These are phyloP conservation scores for Ips nitidus DNA, from an alignment of 1,140 invertebrate genomes.

Conservation along the genomic window DNA sequence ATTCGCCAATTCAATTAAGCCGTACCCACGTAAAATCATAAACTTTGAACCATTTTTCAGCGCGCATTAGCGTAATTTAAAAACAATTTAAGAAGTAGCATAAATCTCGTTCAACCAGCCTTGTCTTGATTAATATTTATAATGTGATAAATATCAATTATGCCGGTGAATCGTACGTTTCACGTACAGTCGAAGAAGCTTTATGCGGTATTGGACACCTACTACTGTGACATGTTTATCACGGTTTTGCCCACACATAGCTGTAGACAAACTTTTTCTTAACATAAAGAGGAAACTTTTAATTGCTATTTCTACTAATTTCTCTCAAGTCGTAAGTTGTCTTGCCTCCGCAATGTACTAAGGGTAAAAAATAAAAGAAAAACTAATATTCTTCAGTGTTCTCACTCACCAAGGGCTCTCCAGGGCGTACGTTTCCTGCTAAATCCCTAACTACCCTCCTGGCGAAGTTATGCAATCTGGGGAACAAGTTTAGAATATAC, in stretches of 20 bases:
- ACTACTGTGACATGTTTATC: not conserved
- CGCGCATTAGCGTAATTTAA: not conserved
- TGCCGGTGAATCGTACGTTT: not conserved
- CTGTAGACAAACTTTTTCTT: not conserved
- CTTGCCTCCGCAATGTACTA: constrained; percentile 11
- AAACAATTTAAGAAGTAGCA: not conserved
- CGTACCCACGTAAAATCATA: not conserved
- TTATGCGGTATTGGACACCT: not conserved
- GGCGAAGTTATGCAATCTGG: constrained; percentile 23
- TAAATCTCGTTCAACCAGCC: not conserved
- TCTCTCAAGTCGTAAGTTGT: constrained; percentile 3
- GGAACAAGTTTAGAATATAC: constrained; percentile 29
- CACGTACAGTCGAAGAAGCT: not conserved
- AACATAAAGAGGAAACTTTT: not conserved
- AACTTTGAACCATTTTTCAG: not conserved
- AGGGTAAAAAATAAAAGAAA: constrained; percentile 16
- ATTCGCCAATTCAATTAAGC: not conserved
- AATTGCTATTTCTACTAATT: not conserved
- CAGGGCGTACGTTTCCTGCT: constrained; percentile 25
- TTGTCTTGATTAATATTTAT: not conserved
- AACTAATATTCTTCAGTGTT: constrained; percentile 26
- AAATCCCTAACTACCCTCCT: constrained; percentile 28
- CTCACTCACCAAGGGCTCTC: constrained; percentile 17
- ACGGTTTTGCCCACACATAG: not conserved
- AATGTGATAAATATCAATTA: constrained; percentile 1